Percentiles rank a stretch among this genome's conserved stretches.
Evolutionary conservation across 2,113 vertebrate species (phyloP).

Genomic region (Erinaceus europaeus): DNA sequence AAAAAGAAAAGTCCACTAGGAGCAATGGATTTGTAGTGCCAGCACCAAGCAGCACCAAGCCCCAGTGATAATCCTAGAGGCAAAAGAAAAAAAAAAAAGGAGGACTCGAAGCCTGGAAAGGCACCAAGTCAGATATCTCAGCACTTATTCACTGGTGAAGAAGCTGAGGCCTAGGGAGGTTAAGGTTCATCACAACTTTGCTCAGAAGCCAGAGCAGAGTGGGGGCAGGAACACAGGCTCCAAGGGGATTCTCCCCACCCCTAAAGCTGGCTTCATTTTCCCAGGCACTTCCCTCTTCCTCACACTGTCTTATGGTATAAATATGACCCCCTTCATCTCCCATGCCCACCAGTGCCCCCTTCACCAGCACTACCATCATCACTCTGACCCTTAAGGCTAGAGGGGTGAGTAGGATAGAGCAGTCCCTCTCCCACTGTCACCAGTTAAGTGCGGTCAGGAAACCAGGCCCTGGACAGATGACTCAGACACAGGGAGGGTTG

Average conservation of each 20-base stretch:
- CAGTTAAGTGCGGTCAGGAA: neutral
- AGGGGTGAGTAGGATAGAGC: too few species aligned
- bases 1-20: too few species aligned
- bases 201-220: neutral
- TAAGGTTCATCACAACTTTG: neutral
- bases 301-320: rapidly evolving
- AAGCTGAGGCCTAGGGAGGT: neutral
- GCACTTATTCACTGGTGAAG: too few species aligned
- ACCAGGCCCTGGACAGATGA: neutral
- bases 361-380: too few species aligned
- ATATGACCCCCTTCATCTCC: neutral
- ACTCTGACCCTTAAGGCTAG: neutral
- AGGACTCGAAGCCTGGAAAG: too few species aligned
- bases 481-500: neutral
- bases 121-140: too few species aligned
- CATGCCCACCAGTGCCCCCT: neutral
- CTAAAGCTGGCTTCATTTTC: too few species aligned
- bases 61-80: too few species aligned
- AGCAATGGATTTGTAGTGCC: too few species aligned
- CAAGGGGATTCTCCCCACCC: neutral
- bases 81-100: too few species aligned
- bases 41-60: too few species aligned
- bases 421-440: neutral
- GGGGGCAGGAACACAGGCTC: neutral
- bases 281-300: neutral